Conservation (phyloP, 2,888 invertebrate species). For the Trichogramma dendrolimi region DNA sequence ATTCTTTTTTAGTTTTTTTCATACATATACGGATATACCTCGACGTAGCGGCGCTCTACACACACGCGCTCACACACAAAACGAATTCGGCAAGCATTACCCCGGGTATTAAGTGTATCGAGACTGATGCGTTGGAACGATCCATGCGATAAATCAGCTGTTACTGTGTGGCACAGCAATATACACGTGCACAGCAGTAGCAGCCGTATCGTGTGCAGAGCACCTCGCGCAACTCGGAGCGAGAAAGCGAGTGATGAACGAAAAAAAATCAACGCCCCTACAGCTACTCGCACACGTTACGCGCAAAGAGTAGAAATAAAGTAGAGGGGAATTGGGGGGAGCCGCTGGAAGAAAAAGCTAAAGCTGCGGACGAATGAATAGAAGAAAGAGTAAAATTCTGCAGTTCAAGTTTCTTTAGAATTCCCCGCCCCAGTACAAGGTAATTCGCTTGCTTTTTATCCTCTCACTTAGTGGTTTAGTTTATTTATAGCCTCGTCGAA, state of each 20-base stretch:
- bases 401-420: conserved; percentile 24
- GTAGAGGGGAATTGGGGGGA: not conserved
- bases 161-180: no score
- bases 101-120: not conserved
- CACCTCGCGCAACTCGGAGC: no score
- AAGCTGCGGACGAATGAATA: conserved; percentile 18
- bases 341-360: conserved; percentile 3
- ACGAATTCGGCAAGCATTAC: conserved; percentile 6
- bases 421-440: conserved; percentile 5
- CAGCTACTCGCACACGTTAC: not conserved
- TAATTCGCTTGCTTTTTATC: conserved; percentile 16
- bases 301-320: not conserved
- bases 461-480: conserved; percentile 11
- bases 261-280: conserved; percentile 24
- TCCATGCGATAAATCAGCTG: conserved; percentile 9
- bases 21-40: no score
- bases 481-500: conserved; percentile 26
- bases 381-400: not conserved
- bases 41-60: no score
- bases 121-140: not conserved
- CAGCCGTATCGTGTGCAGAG: no score
- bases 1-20: no score
- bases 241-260: conserved; percentile 14
- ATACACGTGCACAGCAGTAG: no score
- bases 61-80: not conserved